Conservation (phyloP, 53 echinoderm and acorn worm genomes). For the Holothuria leucospilota region DNA sequence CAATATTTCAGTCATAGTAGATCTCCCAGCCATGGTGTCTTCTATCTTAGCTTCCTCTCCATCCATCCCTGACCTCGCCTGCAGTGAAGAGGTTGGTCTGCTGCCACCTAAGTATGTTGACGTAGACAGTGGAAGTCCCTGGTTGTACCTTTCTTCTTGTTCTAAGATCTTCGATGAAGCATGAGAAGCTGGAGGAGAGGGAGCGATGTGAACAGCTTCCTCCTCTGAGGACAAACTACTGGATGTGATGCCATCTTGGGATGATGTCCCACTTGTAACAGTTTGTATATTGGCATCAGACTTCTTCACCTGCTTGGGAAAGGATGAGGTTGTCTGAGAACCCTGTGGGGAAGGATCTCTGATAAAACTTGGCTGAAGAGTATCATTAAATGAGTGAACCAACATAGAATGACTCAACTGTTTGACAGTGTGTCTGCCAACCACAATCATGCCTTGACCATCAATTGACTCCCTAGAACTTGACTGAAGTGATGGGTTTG, state of each 20-base stretch:
- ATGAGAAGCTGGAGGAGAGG: neutral
- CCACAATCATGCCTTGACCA: conserved; percentile 54
- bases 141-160: neutral
- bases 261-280: neutral
- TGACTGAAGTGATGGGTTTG: neutral
- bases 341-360: too few relatives aligned
- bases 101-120: neutral
- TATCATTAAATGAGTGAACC: conserved; percentile 20
- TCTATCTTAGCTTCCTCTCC: conserved; percentile 22
- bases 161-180: neutral
- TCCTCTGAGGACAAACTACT: conserved; percentile 17
- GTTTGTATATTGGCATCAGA: neutral
- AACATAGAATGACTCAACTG: conserved; percentile 24
- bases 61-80: conserved; percentile 16
- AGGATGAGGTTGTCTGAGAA: too few relatives aligned
- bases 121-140: neutral
- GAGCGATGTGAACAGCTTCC: neutral
- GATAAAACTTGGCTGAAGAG: neutral
- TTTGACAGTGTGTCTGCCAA: conserved; percentile 51
- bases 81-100: conserved; percentile 2
- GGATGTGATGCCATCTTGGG: neutral
- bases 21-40: neutral
- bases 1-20: neutral
- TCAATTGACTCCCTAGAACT: conserved; percentile 38
- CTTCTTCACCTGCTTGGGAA: neutral